phyloP scores from a whole-genome alignment of 2,797 vertebrate genomes.

The Enteromius unitaeniatus region DNA sequence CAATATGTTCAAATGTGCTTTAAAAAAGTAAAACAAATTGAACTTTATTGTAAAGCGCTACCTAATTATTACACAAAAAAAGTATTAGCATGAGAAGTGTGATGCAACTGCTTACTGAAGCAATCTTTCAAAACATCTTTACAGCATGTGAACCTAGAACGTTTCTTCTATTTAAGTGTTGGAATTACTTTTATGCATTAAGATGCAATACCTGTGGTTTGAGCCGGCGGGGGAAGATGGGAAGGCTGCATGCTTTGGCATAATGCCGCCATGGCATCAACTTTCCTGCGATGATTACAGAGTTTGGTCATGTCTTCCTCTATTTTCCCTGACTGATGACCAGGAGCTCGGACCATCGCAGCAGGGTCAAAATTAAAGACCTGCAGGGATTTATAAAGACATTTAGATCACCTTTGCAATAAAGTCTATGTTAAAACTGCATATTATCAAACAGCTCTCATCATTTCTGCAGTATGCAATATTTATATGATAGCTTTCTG shows the following conservation, averaged over 20 bases:
- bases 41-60: neutral
- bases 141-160: neutral
- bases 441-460: neutral
- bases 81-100: neutral
- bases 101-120: neutral
- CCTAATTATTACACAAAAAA: neutral
- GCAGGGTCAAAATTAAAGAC: constrained; percentile 91
- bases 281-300: constrained; percentile 94
- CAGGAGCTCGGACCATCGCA: constrained; percentile 82
- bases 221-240: constrained; percentile 75
- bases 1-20: neutral
- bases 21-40: neutral
- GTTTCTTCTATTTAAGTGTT: too few species aligned
- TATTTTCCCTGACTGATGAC: constrained; percentile 83
- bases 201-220: constrained; percentile 75
- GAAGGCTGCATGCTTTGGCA: constrained; percentile 88
- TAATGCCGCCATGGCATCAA: constrained; percentile 89
- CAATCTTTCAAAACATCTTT: neutral
- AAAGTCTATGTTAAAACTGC: neutral
- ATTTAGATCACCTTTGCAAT: neutral
- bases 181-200: neutral
- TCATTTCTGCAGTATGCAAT: neutral
- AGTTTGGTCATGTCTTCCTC: constrained; percentile 97
- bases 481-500: neutral
- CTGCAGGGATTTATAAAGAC: constrained; percentile 67